Base-by-base conservation (phyloP, 2,888 invertebrate species). In the Bugulina stolonifera region DNA sequence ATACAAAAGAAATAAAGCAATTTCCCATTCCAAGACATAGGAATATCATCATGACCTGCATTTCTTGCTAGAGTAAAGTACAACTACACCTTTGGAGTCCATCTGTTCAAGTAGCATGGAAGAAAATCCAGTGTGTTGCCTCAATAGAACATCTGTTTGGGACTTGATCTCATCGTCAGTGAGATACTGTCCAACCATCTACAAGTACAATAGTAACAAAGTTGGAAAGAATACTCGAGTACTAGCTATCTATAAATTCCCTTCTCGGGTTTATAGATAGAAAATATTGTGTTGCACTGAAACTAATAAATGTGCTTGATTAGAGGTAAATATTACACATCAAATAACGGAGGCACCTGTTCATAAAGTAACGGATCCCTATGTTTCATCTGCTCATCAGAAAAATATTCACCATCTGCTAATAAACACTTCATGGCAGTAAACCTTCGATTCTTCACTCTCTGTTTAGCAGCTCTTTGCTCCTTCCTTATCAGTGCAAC, bases 381-480 rank as follows among this genome's bases (percentile, higher is more conserved):
- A 77, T 89, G 90, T 89, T 93, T 93, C 96, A 97, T 97, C 87
- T 93, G 92, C 74, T 89, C 89, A 82, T 96, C 94, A 81, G 91
- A 91, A 80, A 97, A 97, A 84, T 95, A 96, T 34, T 88, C 87
- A 18, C 89, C 88, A 75, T 89, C 88, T 71, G 87, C 85, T 54
- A 91, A 86, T 76, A 95, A 83, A 78, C 89, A 87, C 78, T 91
- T 89, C 80, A 95, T 85, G 0, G 94, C 94, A 79, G 90, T 89
- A 81, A 89, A 94, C 55, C 95, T 87, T 76, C 94, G 87, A 82
- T 95, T 95, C 83, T 90, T 90, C 23, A 81, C 77, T 29, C 75
- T 75, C 3, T 77, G 79, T 52, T 71, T 74, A 73, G 74, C 76
- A 52, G 74, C 76, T 34, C 72, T 73, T 25, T 71, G 72, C 72